Conservation (phyloP, 2,797 vertebrate genomes). For the Tokudaia tokunoshimensis region DNA sequence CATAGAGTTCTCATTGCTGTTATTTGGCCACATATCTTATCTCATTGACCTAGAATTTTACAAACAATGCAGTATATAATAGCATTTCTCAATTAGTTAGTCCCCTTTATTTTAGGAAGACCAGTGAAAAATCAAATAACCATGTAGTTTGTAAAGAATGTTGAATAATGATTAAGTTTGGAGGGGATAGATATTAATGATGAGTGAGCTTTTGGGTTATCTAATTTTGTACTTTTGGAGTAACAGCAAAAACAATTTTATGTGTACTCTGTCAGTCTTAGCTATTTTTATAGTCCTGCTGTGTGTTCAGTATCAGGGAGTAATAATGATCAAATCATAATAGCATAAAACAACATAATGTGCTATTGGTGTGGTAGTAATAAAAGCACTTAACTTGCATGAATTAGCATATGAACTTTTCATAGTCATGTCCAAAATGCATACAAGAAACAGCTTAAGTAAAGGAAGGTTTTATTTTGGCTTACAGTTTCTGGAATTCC, state of each 20-base stretch:
- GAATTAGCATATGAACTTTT: not conserved
- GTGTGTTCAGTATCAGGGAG: not conserved
- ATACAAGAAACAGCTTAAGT: not conserved
- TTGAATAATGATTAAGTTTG: not conserved
- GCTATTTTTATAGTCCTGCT: not conserved
- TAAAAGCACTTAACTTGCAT: not conserved
- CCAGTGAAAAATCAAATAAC: slow-evolving; percentile 3
- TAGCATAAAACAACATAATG: not conserved
- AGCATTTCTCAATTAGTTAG: not conserved
- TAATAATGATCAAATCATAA: not conserved
- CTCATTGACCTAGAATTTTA: slow-evolving; percentile 38
- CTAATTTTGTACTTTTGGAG: not conserved
- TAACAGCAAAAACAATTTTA: not conserved
- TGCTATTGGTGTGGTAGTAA: not conserved
- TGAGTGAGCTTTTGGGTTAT: not conserved
- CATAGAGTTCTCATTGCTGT: not conserved
- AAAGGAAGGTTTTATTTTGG: not conserved
- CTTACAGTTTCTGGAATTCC: not conserved
- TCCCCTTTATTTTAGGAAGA: not conserved
- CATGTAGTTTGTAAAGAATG: not conserved
- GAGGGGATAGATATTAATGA: not conserved
- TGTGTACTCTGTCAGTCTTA: not conserved
- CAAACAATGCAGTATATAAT: slow-evolving; percentile 26
- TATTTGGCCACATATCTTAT: not conserved
- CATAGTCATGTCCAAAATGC: not conserved